Base-by-base conservation (phyloP, 2,888 invertebrate genomes). In the Heliconius sara region DNA sequence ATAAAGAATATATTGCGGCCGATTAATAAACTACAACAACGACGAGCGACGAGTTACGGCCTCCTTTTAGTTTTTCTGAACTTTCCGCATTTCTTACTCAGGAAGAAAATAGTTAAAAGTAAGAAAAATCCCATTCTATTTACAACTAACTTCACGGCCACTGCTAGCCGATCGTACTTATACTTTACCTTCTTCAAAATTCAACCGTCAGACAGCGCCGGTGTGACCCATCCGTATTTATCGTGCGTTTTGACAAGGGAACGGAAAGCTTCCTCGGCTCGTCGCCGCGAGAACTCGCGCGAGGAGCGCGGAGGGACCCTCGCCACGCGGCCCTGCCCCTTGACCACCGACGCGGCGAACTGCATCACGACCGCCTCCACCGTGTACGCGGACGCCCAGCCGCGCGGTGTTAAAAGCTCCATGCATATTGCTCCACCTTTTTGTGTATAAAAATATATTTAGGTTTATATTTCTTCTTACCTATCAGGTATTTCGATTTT, bases 191-290 rank as follows among this genome's bases (percentile, higher is more conserved):
- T 25, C 9, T 43, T 43, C 25, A 70, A 12, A 30, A n/a, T 83
- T 96, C 97, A 98, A 89, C 98, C 98, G 91, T 98, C 98, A 71
- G 98, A 96, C 82, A 98, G 95, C 25, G 98, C 97, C 43, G 98
- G 98, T 43, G 98, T 98, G 74, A 98, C 98, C 98, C 98, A 98
- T 77, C 98, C 98, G 89, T 98, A 98, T 89, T 98, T 98, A 89
- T 98, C 98, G 89, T 98, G 98, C 13, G 98, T 98, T 92, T 98
- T 98, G 80, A 98, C 98, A 84, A 98, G 96, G 79, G 97, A 98
- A 85, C 98, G 96, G 93, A 98, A 98, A 47, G 98, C 97, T 88
- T 98, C 98, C 90, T 98, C 98, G n/a, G 98, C 98, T 77, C 97
- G 96, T 83, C 97, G 96, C 83, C 93, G 96, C 85, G 96, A 97